Conservation (phyloP, 2,113 vertebrate genomes). For the Clinocottus analis region DNA sequence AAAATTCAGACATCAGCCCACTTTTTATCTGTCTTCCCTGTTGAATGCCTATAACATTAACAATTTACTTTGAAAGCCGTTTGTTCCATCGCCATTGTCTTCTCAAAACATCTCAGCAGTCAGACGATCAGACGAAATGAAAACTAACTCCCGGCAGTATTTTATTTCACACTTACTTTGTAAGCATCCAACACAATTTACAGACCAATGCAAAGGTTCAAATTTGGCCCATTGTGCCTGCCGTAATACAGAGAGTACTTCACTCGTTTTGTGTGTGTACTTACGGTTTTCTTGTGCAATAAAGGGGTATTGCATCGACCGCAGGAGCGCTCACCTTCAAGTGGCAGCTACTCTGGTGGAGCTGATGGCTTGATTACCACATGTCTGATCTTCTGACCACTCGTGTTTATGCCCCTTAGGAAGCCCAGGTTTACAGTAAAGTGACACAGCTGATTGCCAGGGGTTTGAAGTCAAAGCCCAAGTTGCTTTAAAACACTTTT, state of each 20-base stretch:
- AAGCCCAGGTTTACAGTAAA: not conserved
- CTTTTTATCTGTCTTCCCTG: no score
- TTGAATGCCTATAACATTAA: not conserved
- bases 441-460: not conserved
- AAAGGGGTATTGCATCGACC: not conserved
- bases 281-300: not conserved
- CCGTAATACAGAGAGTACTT: not conserved
- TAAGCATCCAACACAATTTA: not conserved
- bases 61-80: not conserved
- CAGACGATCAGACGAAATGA: not conserved
- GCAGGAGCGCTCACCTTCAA: not conserved
- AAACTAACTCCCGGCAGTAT: not conserved
- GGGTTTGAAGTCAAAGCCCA: not conserved
- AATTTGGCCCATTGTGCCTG: not conserved
- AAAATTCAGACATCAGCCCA: no score
- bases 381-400: not conserved
- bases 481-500: not conserved
- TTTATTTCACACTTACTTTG: not conserved
- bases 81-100: not conserved
- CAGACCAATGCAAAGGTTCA: not conserved
- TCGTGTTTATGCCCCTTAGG: no score
- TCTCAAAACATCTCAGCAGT: not conserved
- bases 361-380: no score
- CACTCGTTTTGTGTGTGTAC: not conserved
- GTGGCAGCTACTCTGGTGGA: not conserved